Conservation (phyloP, 92 coral and sea anemone genomes). For the Palythoa grandis region DNA sequence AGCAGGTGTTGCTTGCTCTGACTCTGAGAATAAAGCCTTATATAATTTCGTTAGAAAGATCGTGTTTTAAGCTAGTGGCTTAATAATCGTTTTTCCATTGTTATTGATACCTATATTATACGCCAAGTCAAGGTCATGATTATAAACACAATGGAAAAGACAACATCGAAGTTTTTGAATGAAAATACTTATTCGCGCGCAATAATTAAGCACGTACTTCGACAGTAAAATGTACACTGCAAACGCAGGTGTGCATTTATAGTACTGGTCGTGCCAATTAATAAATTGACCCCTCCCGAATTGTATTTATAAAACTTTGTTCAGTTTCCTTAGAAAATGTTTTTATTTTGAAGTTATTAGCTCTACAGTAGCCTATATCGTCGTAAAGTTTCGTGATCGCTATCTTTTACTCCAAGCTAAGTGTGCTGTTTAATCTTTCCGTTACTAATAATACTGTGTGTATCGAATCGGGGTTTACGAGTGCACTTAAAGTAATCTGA, state of each 20-base stretch:
- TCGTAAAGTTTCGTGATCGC: neutral
- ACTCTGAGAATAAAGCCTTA: neutral
- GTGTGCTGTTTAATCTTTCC: neutral
- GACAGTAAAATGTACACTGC: neutral
- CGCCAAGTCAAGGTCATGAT: neutral
- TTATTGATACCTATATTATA: neutral
- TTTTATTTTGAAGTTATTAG: neutral
- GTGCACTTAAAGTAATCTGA: conserved; percentile 2
- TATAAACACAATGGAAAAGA: neutral
- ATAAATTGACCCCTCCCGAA: neutral
- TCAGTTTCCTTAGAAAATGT: neutral
- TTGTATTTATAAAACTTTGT: neutral
- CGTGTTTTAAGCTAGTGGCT: conserved; percentile 7
- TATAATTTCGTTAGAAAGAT: neutral
- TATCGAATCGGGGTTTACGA: neutral
- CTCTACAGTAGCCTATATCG: neutral
- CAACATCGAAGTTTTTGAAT: neutral
- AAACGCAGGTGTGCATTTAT: neutral
- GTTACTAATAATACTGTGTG: neutral
- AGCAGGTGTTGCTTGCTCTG: neutral
- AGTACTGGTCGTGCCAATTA: neutral
- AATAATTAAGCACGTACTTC: neutral
- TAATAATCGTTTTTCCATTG: conserved; percentile 24
- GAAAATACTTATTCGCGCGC: neutral
- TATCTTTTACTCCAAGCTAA: neutral